Base-by-base conservation (phyloP, 1,140 invertebrate genomes). In the Philopotamus ludificatus region DNA sequence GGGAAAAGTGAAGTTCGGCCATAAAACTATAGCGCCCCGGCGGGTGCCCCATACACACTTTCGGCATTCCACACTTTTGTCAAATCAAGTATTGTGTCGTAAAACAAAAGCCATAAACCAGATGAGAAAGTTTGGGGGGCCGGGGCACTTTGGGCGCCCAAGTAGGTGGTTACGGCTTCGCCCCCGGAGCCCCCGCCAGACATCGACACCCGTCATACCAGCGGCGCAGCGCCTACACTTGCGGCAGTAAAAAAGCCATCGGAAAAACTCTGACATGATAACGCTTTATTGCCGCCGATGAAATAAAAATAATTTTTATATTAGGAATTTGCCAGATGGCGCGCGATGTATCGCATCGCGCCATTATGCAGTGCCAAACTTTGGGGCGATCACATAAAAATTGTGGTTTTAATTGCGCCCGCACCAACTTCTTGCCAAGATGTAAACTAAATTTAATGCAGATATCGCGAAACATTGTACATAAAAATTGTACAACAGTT, bases 51-150 rank as follows among this genome's bases (percentile, higher is more conserved):
- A 18, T 45, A 26, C 47, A 25, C 51, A 54, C 51, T 53, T 54
- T 16, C 12, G 28, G 61, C 50, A 54, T 45, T 63, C 63, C 53
- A 41, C 63, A 65, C 63, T 65, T 65, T 65, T 65, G 63, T 65
- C 63, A 65, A 65, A 65, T 65, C 63, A 65, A 65, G 63, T 65
- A 65, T 65, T 65, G 58, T 58, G 63, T 65, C 63, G 63, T 65
- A 65, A 65, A 65, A 65, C 63, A 65, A 65, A 65, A 55, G 53
- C 54, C 50, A 65, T 65, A 65, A 65, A 65, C 53, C 63, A 65
- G 63, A 65, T 65, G 63, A 65, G 63, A 65, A 65, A 65, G 39
- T 65, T 65, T 55, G 20, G 50, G 41, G 61, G 47, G 49, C 54
- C 23, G 41, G 4, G 18, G 21, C 42, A 55, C 28, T 64, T 28